Percentiles rank a stretch among this genome's conserved stretches.
phyloP scores from a whole-genome alignment of 2,797 vertebrate species.

The Muscicapa striata region DNA sequence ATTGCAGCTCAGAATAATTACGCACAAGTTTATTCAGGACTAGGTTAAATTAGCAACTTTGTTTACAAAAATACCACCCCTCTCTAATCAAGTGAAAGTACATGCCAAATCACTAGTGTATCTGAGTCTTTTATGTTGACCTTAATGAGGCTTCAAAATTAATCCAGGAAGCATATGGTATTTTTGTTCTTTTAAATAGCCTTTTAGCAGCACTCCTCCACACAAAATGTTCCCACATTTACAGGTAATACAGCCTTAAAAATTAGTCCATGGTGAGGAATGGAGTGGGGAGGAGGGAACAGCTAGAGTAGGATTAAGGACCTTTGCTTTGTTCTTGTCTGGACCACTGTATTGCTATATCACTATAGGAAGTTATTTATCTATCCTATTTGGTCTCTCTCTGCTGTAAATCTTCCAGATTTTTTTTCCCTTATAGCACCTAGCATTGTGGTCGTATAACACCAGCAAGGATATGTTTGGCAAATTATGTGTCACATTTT shows the following conservation, averaged over 20 bases:
- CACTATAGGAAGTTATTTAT: not conserved
- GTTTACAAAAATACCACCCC: slow-evolving; percentile 72
- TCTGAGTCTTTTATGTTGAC: slow-evolving; percentile 72
- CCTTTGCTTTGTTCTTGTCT: not conserved
- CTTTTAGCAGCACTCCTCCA: slow-evolving; percentile 71
- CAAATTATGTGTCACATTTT: not conserved
- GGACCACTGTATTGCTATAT: not conserved
- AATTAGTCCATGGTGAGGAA: not conserved
- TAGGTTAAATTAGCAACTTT: slow-evolving; percentile 70
- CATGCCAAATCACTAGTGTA: slow-evolving; percentile 68
- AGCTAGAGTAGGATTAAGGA: not conserved
- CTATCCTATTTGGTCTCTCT: not conserved
- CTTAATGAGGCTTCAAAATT: slow-evolving; percentile 77
- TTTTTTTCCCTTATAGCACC: not conserved
- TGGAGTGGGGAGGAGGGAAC: not conserved
- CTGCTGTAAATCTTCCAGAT: not conserved
- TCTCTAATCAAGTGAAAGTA: slow-evolving; percentile 70
- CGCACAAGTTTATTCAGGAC: slow-evolving; percentile 67
- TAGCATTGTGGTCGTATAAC: not conserved
- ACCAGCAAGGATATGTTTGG: not conserved
- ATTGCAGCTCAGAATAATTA: slow-evolving; percentile 66
- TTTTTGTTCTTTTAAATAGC: slow-evolving; percentile 76
- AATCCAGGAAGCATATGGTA: slow-evolving; percentile 76
- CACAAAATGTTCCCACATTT: slow-evolving; percentile 69
- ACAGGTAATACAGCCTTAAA: slow-evolving; percentile 63